phyloP scores from a whole-genome alignment of 2,888 invertebrate genomes.

The Limnephilus auricula region DNA sequence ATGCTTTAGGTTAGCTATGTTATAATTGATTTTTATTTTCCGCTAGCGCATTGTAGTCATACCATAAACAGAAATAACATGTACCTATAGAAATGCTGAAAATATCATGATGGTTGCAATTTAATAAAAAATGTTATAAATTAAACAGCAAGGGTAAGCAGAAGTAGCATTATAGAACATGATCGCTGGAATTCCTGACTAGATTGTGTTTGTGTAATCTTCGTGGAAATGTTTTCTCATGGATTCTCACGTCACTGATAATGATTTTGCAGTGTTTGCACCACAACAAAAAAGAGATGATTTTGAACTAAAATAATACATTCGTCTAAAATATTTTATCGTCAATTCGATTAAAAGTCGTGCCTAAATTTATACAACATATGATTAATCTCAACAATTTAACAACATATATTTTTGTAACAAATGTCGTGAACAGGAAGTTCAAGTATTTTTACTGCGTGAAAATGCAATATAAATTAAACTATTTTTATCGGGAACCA shows the following conservation, averaged over 20 bases:
- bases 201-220: not conserved
- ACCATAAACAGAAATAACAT: not conserved
- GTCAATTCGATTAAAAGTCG: no score
- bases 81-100: no score
- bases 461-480: no score
- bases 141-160: not conserved
- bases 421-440: no score
- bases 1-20: not conserved
- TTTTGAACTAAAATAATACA: not conserved
- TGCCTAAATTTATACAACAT: no score
- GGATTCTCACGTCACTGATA: not conserved
- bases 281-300: not conserved
- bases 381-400: no score
- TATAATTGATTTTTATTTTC: not conserved
- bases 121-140: no score
- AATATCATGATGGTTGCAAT: no score
- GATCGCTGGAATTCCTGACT: not conserved
- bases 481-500: no score
- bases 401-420: no score
- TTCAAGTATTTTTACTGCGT: no score
- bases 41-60: not conserved
- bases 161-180: not conserved
- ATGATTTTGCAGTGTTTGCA: not conserved
- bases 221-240: not conserved
- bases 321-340: not conserved